phyloP scores from a whole-genome alignment of 2,113 vertebrate species.

The Camelus bactrianus region DNA sequence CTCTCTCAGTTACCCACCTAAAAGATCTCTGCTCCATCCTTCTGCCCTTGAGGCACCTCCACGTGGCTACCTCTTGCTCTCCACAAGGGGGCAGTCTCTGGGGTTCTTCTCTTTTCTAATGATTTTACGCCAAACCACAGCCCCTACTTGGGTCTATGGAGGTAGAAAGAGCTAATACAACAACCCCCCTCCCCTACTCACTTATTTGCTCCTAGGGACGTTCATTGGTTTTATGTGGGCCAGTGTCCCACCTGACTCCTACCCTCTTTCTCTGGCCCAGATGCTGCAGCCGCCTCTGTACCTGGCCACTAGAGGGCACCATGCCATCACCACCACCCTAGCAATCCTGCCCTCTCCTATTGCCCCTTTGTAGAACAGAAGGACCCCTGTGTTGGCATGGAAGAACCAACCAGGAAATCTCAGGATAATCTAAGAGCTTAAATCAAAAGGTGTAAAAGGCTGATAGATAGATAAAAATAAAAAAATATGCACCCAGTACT shows the following conservation, averaged over 20 bases:
- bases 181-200: rapidly evolving
- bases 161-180: background rate
- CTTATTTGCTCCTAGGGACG: background rate
- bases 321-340: constrained; percentile 20
- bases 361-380: background rate
- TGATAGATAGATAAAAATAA: background rate
- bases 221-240: background rate
- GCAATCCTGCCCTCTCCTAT: background rate
- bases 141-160: background rate
- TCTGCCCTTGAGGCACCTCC: background rate
- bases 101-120: background rate
- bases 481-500: background rate
- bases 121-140: background rate
- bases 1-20: background rate
- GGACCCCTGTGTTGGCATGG: background rate
- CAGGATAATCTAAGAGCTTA: background rate
- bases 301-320: constrained; percentile 72
- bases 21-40: background rate
- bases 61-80: background rate
- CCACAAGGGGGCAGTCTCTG: background rate
- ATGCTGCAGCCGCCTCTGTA: background rate
- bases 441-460: background rate
- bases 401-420: background rate
- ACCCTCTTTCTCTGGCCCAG: rapidly evolving
- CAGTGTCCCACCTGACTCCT: background rate